These are phyloP conservation scores for Ectemnius lituratus DNA, from an alignment of 2,888 invertebrate genomes.

Conservation along the genomic window DNA sequence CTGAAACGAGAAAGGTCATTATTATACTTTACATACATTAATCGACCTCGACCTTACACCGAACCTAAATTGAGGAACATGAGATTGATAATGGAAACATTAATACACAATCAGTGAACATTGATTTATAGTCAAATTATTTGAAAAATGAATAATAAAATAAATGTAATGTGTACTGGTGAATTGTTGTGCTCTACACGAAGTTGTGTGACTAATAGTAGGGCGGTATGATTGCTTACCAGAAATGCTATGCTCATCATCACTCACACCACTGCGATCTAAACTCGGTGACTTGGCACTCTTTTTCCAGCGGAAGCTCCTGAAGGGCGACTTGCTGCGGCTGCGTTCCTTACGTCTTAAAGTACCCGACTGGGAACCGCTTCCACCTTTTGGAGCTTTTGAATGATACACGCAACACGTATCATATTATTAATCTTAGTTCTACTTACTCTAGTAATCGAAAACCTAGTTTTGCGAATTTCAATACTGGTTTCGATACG, in stretches of 20 bases:
- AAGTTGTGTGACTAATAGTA: too few species aligned
- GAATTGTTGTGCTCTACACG: not conserved
- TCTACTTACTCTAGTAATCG: slow-evolving; percentile 63
- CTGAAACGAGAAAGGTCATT: too few species aligned
- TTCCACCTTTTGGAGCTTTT: slow-evolving; percentile 74
- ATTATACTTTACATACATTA: too few species aligned
- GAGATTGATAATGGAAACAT: too few species aligned
- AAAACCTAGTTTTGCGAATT: slow-evolving; percentile 44
- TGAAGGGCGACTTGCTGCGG: slow-evolving; percentile 95
- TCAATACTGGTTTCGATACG: slow-evolving; percentile 22
- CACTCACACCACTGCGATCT: slow-evolving; percentile 86
- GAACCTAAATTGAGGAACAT: too few species aligned
- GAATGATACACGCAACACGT: slow-evolving; percentile 64
- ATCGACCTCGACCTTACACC: too few species aligned
- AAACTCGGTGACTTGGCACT: slow-evolving; percentile 82
- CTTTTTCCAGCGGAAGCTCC: slow-evolving; percentile 95
- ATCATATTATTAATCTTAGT: slow-evolving; percentile 51
- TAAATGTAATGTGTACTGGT: not conserved
- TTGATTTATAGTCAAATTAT: too few species aligned
- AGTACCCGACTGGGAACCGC: slow-evolving; percentile 74
- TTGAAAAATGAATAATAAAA: too few species aligned
- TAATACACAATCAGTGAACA: too few species aligned
- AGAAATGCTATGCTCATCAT: slow-evolving; percentile 86
- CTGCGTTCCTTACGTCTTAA: slow-evolving; percentile 86
- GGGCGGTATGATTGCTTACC: slow-evolving; percentile 64